phyloP scores from a whole-genome alignment of 1,140 invertebrate species.

The Calliopsis andreniformis region DNA sequence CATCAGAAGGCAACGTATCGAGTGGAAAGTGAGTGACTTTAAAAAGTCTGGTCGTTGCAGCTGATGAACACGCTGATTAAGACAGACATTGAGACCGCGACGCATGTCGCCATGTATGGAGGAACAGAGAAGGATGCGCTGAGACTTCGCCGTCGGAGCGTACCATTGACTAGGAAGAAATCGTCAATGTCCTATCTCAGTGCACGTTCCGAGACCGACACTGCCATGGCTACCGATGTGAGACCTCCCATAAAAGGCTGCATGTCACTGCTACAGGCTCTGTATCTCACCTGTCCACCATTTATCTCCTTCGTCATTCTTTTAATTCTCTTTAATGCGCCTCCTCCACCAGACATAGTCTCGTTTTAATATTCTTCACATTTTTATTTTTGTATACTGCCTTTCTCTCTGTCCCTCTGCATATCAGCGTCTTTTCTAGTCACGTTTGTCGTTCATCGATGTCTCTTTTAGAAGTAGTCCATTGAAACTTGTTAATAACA shows the following conservation, averaged over 20 bases:
- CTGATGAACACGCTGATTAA: conserved; percentile 90
- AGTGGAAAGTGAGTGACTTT: conserved; percentile 52
- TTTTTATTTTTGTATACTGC: background rate
- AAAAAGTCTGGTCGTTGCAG: conserved; percentile 83
- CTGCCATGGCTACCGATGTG: conserved; percentile 78
- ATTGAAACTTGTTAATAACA: conserved; percentile 2
- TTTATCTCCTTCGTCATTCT: conserved; percentile 10
- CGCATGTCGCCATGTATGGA: conserved; percentile 83
- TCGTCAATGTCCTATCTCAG: conserved; percentile 81
- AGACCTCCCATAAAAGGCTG: conserved; percentile 71
- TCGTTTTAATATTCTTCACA: background rate
- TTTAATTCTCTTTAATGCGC: conserved; percentile 6
- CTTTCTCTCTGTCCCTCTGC: too few relatives aligned
- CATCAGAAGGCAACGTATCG: background rate
- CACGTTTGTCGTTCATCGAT: conserved; percentile 18
- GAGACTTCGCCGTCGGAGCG: conserved; percentile 77
- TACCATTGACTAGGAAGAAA: conserved; percentile 80
- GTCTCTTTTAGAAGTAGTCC: background rate
- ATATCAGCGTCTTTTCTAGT: too few relatives aligned
- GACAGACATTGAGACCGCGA: conserved; percentile 88
- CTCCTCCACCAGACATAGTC: background rate
- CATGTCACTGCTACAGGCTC: conserved; percentile 58
- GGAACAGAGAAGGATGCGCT: conserved; percentile 79
- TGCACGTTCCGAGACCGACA: conserved; percentile 78
- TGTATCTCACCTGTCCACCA: conserved; percentile 33